These are phyloP conservation scores for Clupea harengus DNA, from an alignment of 2,113 vertebrate species.

Conservation along the genomic window DNA sequence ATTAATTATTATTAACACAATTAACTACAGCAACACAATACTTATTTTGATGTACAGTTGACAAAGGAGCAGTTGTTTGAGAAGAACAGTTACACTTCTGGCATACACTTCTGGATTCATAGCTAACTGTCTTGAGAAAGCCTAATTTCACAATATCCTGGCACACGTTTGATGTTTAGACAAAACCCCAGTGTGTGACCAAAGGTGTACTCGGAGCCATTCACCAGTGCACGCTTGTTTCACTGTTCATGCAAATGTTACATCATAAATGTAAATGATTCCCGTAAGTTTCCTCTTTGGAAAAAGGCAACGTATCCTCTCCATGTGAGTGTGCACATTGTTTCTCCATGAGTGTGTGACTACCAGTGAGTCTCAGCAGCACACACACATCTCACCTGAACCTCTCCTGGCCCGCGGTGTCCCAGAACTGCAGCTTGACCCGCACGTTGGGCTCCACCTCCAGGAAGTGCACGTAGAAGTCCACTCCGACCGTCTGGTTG, in stretches of 20 bases:
- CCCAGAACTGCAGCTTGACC: conserved; percentile 89
- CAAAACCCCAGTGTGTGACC: not conserved
- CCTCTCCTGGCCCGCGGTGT: conserved; percentile 84
- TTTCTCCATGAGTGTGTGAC: not conserved
- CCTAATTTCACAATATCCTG: not conserved
- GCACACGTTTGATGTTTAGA: not conserved
- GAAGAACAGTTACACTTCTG: not conserved
- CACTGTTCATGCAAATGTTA: conserved; percentile 9
- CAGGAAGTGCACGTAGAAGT: conserved; percentile 82
- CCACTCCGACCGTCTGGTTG: conserved; percentile 81
- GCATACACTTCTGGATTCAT: not conserved
- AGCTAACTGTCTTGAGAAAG: not conserved
- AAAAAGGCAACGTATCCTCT: not conserved
- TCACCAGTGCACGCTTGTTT: not conserved
- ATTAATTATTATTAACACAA: too few relatives aligned
- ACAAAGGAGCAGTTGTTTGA: not conserved
- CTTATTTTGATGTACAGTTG: too few relatives aligned
- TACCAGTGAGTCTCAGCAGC: not conserved
- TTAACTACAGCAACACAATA: too few relatives aligned
- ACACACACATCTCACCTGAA: conserved; percentile 72
- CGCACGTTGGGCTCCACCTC: conserved; percentile 75
- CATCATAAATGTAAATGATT: too few relatives aligned
- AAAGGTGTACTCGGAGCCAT: not conserved
- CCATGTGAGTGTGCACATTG: not conserved
- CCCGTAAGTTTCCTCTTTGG: not conserved